Evolutionary conservation across 2,113 vertebrate genomes (phyloP), one percentile per base, ranked within the genome.

Genomic region (Bubo scandiacus): DNA sequence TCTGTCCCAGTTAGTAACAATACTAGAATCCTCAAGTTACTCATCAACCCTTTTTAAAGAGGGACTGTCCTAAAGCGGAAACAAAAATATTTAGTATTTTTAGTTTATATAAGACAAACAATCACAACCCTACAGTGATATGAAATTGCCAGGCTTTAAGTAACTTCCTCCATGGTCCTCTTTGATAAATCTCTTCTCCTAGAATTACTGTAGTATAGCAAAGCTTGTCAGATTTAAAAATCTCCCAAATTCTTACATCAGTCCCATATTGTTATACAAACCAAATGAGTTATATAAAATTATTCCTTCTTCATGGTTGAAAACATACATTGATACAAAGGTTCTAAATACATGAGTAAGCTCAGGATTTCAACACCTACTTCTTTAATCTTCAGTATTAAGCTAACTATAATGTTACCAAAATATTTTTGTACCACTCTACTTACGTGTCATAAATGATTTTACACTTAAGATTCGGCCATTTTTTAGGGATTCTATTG

Each of bases 371-470:
- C 73, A 61, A 66, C 6, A 0, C 3, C 22, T 42, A 20, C 9
- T 57, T 91, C 34, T 59, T 78, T 65, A 61, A 66, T 45, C 54
- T 93, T 83, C 67, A 58, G 10, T 54, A 40, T 54, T 38, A 73
- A 9, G 23, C 27, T 80, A 73, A 67, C 2, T 62, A 38, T 47
- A 55, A 85, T 3, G 2, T 58, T 36, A 63, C 2, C 18, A 86
- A 85, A 75, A 58, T 38, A 62, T 36, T 83, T 92, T 75, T 83
- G 34, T 65, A 21, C 11, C 47, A 72, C 26, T 29, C 2, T 63
- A 98, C 97, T 98, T 98, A 99, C 98, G 15, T 57, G 98, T 98
- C 82, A 97, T 89, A 97, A 99, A 98, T 45, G 97, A 97, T 93
- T 98, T 99, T 73, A 85, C 70, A 67, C 95, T 95, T 79, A 98